These are phyloP conservation scores for Nephrotoma appendiculata DNA, from an alignment of 2,888 invertebrate genomes.

Conservation along the genomic window DNA sequence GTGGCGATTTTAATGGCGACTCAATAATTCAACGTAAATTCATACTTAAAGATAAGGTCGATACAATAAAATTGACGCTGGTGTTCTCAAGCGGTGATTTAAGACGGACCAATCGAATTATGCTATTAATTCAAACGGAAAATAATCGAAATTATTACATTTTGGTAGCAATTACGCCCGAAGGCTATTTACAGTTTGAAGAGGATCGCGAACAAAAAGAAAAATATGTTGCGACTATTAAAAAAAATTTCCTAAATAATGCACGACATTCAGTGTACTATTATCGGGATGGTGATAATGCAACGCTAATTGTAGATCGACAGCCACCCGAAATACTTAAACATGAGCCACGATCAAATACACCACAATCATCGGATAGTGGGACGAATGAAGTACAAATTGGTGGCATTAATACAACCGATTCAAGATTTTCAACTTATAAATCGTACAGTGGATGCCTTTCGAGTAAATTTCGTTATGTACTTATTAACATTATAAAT, in stretches of 20 bases:
- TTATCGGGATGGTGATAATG: slow-evolving; percentile 53
- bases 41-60: slow-evolving; percentile 52
- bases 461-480: slow-evolving; percentile 51
- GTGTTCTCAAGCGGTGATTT: slow-evolving; percentile 75
- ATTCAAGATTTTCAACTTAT: slow-evolving; percentile 65
- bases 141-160: slow-evolving; percentile 74
- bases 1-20: slow-evolving; percentile 78
- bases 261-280: slow-evolving; percentile 59
- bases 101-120: slow-evolving; percentile 61
- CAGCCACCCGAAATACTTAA: slow-evolving; percentile 55
- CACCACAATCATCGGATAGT: slow-evolving; percentile 43
- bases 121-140: slow-evolving; percentile 67
- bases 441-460: slow-evolving; percentile 81
- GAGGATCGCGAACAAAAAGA: slow-evolving; percentile 65
- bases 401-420: slow-evolving; percentile 73
- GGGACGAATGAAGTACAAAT: slow-evolving; percentile 74
- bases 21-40: slow-evolving; percentile 69
- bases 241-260: slow-evolving; percentile 68
- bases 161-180: slow-evolving; percentile 64
- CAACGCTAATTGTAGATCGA: slow-evolving; percentile 58
- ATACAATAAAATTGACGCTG: slow-evolving; percentile 66
- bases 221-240: slow-evolving; percentile 56
- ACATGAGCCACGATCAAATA: slow-evolving; percentile 50
- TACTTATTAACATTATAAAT: not conserved
- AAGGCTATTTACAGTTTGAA: slow-evolving; percentile 71